These are phyloP conservation scores for Sthenelais limicola DNA, from an alignment of 2,888 invertebrate genomes.

Conservation along the genomic window DNA sequence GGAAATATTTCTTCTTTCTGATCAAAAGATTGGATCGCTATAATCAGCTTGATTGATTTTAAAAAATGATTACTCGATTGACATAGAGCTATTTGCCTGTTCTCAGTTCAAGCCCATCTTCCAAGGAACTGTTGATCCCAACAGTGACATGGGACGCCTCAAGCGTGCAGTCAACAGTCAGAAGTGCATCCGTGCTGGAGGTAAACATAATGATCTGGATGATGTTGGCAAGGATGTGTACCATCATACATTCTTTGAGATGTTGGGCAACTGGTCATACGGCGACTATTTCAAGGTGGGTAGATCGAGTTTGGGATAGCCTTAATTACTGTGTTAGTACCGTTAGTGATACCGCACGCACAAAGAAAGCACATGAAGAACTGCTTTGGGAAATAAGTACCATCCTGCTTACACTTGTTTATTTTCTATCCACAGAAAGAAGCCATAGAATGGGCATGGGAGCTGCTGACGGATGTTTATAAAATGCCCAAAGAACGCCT, in stretches of 20 bases:
- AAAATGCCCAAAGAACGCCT: slow-evolving; percentile 88
- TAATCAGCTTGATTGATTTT: background rate
- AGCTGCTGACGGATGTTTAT: slow-evolving; percentile 85
- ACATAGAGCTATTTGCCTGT: background rate
- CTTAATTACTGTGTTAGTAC: too few species aligned
- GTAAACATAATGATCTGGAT: slow-evolving; percentile 99
- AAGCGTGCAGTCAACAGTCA: slow-evolving; percentile 93
- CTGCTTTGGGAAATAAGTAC: background rate
- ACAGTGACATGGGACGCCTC: slow-evolving; percentile 93
- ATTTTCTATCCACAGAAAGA: slow-evolving; percentile 83
- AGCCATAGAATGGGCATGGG: slow-evolving; percentile 98
- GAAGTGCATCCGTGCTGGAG: slow-evolving; percentile 99
- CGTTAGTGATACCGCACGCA: too few species aligned
- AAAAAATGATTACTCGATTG: background rate
- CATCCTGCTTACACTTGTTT: too few species aligned
- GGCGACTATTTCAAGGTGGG: slow-evolving; percentile 97
- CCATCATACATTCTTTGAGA: slow-evolving; percentile 99
- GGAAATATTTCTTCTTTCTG: too few species aligned
- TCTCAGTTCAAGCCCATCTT: slow-evolving; percentile 95
- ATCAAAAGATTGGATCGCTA: too few species aligned
- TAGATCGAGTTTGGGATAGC: too few species aligned
- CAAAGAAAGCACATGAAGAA: too few species aligned
- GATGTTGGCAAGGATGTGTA: slow-evolving; percentile 99
- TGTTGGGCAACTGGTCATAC: slow-evolving; percentile 99
- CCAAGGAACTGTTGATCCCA: slow-evolving; percentile 95